Conservation (phyloP, 53 echinoderm and acorn worm genomes). For the Glandiceps talaboti region DNA sequence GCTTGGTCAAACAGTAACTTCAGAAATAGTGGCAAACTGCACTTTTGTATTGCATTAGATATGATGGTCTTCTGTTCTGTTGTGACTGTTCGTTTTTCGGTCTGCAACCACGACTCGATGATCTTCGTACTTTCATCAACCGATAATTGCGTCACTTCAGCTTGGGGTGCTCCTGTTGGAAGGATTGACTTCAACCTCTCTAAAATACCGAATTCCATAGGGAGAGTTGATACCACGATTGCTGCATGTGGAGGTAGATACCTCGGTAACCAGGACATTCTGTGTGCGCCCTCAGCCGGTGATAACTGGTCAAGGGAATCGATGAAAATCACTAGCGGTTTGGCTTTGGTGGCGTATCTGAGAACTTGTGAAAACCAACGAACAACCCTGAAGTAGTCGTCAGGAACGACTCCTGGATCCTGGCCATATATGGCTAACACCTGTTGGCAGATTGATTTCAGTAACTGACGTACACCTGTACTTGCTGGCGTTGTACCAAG, state of each 20-base stretch:
- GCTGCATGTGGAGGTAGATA: conserved; percentile 17
- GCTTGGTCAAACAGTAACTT: conserved; percentile 31
- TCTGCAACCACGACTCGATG: conserved; percentile 11
- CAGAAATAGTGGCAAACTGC: conserved; percentile 33
- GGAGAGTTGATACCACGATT: conserved; percentile 25
- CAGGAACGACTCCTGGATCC: neutral
- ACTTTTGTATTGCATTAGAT: conserved; percentile 8
- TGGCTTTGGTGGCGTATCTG: conserved; percentile 14
- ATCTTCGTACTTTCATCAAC: conserved; percentile 13
- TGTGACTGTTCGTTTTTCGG: conserved; percentile 13
- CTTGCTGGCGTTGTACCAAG: conserved; percentile 29
- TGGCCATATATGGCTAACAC: conserved; percentile 9
- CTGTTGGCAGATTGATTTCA: conserved; percentile 24
- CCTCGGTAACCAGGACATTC: conserved; percentile 38
- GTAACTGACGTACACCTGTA: conserved; percentile 13
- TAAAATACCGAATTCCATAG: conserved; percentile 22
- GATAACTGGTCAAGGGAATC: conserved; percentile 39
- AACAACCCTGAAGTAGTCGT: conserved; percentile 18
- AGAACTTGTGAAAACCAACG: conserved; percentile 8
- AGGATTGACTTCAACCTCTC: conserved; percentile 14
- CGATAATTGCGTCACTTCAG: conserved; percentile 15
- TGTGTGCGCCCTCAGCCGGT: conserved; percentile 23
- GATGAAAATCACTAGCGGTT: conserved; percentile 26
- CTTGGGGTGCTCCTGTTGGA: neutral
- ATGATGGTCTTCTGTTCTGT: conserved; percentile 12